Evolutionary conservation across 2,113 vertebrate species (phyloP), one percentile per base, ranked within the genome.

Genomic region (Pelvicachromis taeniatus): DNA sequence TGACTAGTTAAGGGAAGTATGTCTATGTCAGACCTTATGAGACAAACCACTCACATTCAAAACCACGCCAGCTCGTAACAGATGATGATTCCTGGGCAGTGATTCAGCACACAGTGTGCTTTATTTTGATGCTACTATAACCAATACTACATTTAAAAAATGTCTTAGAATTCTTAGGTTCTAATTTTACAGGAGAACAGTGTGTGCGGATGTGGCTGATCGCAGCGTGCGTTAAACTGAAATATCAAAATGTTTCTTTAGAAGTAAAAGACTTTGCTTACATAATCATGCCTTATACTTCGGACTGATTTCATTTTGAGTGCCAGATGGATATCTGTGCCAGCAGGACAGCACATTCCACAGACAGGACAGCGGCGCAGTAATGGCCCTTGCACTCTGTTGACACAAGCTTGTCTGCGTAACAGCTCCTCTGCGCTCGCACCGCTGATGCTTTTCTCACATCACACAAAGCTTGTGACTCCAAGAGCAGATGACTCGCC

Each of bases 371-470:
- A 75, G 17, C 29, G 21, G 50, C 9, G 63, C 33, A 48, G 26
- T 84, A 59, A 88, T 45, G 77, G 54, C 7, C 48, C n/a, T 8
- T 80, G 56, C 21, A 33, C 80, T 55, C 55, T 92, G 91, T 92
- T 92, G 87, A 94, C 90, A 84, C 73, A 90, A 88, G 78, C 79
- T 45, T 35, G 54, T 81, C 81, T 63, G 54, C 50, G 29, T 55
- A 56, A 83, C 50, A 61, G 77, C 85, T 63, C 38, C 14, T 63
- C 82, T 61, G 21, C 38, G 59, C 33, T 33, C 65, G 48, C 31
- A 29, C 61, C 8, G n/a, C 16, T 40, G 9, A 65, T 65, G 17
- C 23, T 14, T 48, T 77, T 63, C 53, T 78, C 59, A 42, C 56
- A 45, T 26, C 56, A 42, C 26, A 17, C 16, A 19, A 6, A 81